Conservation (phyloP, 2,113 vertebrate genomes). For the Bagarius yarrelli region DNA sequence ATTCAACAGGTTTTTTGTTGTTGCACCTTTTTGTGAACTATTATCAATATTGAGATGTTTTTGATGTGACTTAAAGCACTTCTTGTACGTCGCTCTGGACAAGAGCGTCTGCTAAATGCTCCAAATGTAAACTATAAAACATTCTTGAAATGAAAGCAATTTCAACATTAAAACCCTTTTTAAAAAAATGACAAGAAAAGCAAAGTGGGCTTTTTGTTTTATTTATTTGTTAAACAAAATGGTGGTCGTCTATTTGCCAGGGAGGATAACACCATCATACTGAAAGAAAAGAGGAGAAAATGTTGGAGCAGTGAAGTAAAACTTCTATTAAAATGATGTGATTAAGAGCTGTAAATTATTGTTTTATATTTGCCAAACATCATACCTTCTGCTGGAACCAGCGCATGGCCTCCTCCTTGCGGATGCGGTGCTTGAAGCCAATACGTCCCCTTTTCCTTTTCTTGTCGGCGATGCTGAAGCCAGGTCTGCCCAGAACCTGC, state of each 20-base stretch:
- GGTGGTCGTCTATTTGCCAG: conserved; percentile 84
- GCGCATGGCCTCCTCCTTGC: conserved; percentile 98
- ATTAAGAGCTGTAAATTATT: not conserved
- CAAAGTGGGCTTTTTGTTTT: conserved; percentile 71
- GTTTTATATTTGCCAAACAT: not conserved
- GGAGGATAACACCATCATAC: conserved; percentile 98
- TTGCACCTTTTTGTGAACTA: too few species aligned
- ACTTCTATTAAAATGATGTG: not conserved
- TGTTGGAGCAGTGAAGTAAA: not conserved
- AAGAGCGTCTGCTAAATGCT: too few species aligned
- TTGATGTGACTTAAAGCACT: too few species aligned
- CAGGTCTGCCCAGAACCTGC: conserved; percentile 95
- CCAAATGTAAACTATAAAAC: too few species aligned
- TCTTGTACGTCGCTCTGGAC: too few species aligned
- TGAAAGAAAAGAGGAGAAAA: conserved; percentile 62
- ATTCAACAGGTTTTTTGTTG: too few species aligned
- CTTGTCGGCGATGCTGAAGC: conserved; percentile 98
- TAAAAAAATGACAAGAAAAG: conserved; percentile 46
- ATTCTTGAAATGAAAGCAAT: too few species aligned
- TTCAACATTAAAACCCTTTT: too few species aligned
- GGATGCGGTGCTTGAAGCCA: conserved; percentile 94
- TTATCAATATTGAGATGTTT: too few species aligned
- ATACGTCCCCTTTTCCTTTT: conserved; percentile 94
- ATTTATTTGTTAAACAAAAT: conserved; percentile 71
- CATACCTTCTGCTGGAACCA: conserved; percentile 99